Evolutionary conservation across 2,888 invertebrate species (phyloP), one percentile per base, ranked within the genome.

Genomic region (Stenolophus ochropezus): DNA sequence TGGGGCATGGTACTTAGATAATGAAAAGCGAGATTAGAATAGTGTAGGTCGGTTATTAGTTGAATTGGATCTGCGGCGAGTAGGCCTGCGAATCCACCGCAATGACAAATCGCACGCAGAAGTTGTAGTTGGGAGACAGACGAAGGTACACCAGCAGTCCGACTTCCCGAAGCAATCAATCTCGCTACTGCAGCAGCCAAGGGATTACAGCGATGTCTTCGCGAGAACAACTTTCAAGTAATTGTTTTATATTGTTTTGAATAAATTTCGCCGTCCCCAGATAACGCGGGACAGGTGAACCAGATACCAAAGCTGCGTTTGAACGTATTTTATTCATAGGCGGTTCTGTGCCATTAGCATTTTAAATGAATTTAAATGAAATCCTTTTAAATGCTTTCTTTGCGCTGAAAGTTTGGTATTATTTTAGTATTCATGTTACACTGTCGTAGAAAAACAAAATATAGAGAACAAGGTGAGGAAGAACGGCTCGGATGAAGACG

Each of bases 321-420:
- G 69, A 69, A 79, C 53, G 79, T 79, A 79, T 87, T 86, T 87
- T 86, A 87, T 87, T 86, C 87, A 86, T 85, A 84, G 84, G 85
- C 85, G 85, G 85, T 85, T 85, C 83, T 82, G 82, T 79, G 79
- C 84, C 83, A 86, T 87, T 87, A 86, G 85, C 87, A 87, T 87
- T 87, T 87, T 85, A 86, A 86, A 87, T 87, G 86, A 86, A 87
- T 86, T 87, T 86, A 86, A 86, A 87, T 86, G 84, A 84, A 86
- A 86, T 86, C 85, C 84, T 82, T 78, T 83, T 79, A 79, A 69
- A 79, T 71, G 65, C 79, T 79, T 65, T 79, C 69, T 79, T 79
- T 79, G 79, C 79, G 69, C 33, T 69, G 51, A 69, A 79, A 79
- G 69, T 79, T 79, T 79, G 51, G 69, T 71, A 79, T 69, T 79